phyloP scores from a whole-genome alignment of 1,140 invertebrate species.

The Magallana angulata region DNA sequence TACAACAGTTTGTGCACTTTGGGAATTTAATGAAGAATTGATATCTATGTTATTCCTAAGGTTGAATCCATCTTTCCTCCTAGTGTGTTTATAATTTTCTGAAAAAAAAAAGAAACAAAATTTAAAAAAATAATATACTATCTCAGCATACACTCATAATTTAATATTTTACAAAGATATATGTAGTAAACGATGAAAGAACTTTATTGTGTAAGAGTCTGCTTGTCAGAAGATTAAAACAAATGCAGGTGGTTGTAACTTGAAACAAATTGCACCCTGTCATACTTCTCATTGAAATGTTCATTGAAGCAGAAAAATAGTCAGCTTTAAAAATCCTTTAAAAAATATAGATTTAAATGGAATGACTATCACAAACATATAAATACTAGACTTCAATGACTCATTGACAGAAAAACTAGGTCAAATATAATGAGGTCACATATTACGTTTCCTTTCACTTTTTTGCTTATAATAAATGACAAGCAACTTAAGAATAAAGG shows the following conservation, averaged over 20 bases:
- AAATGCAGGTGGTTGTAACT: not conserved
- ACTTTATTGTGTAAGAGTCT: not conserved
- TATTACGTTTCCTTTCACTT: slow-evolving; percentile 22
- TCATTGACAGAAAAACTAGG: slow-evolving; percentile 27
- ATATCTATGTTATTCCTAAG: slow-evolving; percentile 6
- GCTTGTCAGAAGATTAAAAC: not conserved
- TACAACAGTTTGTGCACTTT: slow-evolving; percentile 25
- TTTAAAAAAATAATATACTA: not conserved
- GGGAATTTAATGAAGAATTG: slow-evolving; percentile 36
- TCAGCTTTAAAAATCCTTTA: not conserved
- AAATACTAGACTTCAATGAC: slow-evolving; percentile 24
- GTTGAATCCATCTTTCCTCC: slow-evolving; percentile 38
- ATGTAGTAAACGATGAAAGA: too few species aligned
- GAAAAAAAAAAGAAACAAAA: slow-evolving; percentile 44
- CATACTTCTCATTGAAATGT: not conserved
- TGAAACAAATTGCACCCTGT: slow-evolving; percentile 8
- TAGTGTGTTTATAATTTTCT: slow-evolving; percentile 68
- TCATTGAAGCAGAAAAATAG: not conserved
- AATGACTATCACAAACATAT: slow-evolving; percentile 7
- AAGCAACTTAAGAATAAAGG: not conserved
- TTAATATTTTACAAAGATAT: too few species aligned
- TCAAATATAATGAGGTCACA: slow-evolving; percentile 19
- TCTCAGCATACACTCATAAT: too few species aligned
- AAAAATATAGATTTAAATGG: slow-evolving; percentile 13
- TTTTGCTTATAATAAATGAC: not conserved